Percentiles rank a stretch among this genome's conserved stretches.
These are phyloP conservation scores for Limanda limanda DNA, from an alignment of 2,113 vertebrate species.

Conservation along the genomic window DNA sequence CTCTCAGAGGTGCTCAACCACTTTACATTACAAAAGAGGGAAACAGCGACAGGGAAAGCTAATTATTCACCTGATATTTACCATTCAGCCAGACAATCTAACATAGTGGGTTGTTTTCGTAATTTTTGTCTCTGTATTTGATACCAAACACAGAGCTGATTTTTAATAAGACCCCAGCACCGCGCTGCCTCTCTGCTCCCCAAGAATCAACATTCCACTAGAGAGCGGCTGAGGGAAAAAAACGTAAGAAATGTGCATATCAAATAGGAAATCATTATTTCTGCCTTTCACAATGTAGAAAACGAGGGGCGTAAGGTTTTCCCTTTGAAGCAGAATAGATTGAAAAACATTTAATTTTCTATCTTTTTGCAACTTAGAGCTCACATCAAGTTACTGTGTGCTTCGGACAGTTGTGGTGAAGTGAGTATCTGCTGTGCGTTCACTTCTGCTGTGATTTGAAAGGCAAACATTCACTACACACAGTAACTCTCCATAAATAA, in stretches of 20 bases:
- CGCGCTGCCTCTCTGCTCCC: conserved; percentile 52
- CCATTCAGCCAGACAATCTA: conserved; percentile 71
- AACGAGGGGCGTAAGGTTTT: conserved; percentile 69
- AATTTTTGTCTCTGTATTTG: conserved; percentile 63
- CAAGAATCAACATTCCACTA: conserved; percentile 60
- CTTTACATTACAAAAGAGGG: conserved; percentile 79
- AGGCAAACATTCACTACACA: neutral
- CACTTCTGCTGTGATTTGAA: conserved; percentile 26
- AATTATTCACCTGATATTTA: conserved; percentile 82
- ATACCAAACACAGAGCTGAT: conserved; percentile 57
- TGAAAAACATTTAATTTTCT: conserved; percentile 66
- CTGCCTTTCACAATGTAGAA: conserved; percentile 69
- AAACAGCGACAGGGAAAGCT: conserved; percentile 64
- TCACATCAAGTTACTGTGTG: conserved; percentile 46
- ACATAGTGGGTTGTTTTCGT: conserved; percentile 66
- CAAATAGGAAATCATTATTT: conserved; percentile 81
- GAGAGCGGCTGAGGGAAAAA: conserved; percentile 41
- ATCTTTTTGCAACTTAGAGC: conserved; percentile 21
- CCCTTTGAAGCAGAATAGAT: conserved; percentile 54
- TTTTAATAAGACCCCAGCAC: conserved; percentile 72
- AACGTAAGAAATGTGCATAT: conserved; percentile 53
- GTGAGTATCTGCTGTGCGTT: neutral
- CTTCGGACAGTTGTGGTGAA: conserved; percentile 5
- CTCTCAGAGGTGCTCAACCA: conserved; percentile 68
- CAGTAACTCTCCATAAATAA: conserved; percentile 6